Conservation (phyloP, 2,888 invertebrate genomes). For the Ennomos fuscantarius region DNA sequence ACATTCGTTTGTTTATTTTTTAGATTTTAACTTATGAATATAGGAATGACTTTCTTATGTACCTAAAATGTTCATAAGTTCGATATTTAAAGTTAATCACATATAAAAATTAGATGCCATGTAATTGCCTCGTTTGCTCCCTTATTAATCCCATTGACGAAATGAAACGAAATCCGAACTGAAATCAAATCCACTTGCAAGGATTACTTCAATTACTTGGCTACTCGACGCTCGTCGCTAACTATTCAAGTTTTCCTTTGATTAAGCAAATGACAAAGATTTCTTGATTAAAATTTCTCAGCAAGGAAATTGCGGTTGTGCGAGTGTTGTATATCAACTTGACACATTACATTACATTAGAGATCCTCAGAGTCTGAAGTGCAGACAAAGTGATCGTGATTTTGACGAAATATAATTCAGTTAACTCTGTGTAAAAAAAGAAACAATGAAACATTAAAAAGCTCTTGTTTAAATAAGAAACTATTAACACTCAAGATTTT, state of each 20-base stretch:
- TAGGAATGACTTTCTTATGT: too few species aligned
- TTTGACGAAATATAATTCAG: constrained; percentile 39
- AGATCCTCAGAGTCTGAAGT: too few species aligned
- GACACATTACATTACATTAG: constrained; percentile 43
- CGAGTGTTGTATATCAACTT: constrained; percentile 44
- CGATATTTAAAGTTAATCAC: too few species aligned
- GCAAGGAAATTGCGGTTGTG: constrained; percentile 49
- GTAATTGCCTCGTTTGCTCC: constrained; percentile 34
- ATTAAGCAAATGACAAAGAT: constrained; percentile 67
- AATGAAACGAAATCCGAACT: constrained; percentile 50
- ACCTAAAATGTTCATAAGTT: too few species aligned
- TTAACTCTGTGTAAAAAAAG: constrained; percentile 28
- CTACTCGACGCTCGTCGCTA: constrained; percentile 44
- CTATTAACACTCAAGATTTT: too few species aligned
- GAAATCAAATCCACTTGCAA: constrained; percentile 54
- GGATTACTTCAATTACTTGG: constrained; percentile 46
- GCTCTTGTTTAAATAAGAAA: too few species aligned
- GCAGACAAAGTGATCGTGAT: constrained; percentile 38
- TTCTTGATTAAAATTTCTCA: constrained; percentile 71
- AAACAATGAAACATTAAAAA: too few species aligned
- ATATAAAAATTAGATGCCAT: constrained; percentile 8
- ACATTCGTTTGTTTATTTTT: too few species aligned
- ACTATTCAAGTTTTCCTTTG: constrained; percentile 70
- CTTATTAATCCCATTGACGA: constrained; percentile 37
- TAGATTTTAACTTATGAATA: too few species aligned